A percentile compares a stretch with the other conserved stretches of the same genome.
Evolutionary conservation across 2,113 vertebrate species (phyloP).

Genomic region (Microcebus griseorufus): DNA sequence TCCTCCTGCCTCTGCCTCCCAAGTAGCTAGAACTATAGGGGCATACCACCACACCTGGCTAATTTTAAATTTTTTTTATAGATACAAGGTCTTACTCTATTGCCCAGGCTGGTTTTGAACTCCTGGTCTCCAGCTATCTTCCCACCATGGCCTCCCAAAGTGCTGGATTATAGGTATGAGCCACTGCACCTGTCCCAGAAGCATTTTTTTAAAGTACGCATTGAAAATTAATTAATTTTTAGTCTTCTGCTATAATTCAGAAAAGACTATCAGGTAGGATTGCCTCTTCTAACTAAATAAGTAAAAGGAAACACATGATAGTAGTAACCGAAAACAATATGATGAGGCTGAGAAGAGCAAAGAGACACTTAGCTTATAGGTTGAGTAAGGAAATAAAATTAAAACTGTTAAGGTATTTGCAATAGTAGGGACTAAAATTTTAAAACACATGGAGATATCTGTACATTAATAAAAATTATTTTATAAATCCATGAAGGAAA

Average conservation of each 20-base stretch:
- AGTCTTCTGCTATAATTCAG: not conserved
- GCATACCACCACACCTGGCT: too few species aligned
- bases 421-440: not conserved
- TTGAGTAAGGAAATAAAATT: slow-evolving; percentile 70
- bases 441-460: slow-evolving; percentile 1
- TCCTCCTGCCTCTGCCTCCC: too few species aligned
- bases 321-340: slow-evolving; percentile 71
- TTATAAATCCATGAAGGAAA: not conserved
- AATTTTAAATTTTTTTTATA: too few species aligned
- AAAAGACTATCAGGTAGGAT: not conserved
- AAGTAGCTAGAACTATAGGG: too few species aligned
- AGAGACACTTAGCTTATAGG: slow-evolving; percentile 54
- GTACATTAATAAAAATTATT: not conserved
- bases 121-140: too few species aligned
- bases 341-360: slow-evolving; percentile 74
- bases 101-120: too few species aligned
- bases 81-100: too few species aligned
- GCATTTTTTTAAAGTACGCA: not conserved
- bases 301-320: slow-evolving; percentile 73
- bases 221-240: slow-evolving; percentile 74
- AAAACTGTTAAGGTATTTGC: not conserved
- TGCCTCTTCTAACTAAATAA: slow-evolving; percentile 71
- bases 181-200: too few species aligned
- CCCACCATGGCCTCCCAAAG: too few species aligned
- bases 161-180: too few species aligned